Evolutionary conservation across 2,113 vertebrate species (phyloP).

Genomic region (Lepus americanus): DNA sequence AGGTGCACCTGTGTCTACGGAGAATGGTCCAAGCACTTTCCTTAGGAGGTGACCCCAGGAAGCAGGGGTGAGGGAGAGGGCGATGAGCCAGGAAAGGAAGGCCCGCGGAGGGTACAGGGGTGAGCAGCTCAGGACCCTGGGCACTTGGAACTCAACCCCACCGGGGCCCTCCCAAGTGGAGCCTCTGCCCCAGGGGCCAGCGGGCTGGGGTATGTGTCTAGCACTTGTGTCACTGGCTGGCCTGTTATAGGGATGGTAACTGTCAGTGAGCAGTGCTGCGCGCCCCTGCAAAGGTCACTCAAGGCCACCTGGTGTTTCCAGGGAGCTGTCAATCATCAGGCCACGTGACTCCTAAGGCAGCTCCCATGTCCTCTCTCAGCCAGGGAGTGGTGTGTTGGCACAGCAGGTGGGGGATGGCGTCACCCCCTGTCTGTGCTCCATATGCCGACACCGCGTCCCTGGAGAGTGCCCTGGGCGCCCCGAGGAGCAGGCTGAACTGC

Average conservation of each 20-base stretch:
- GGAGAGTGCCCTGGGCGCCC: background rate
- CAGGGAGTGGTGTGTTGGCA: background rate
- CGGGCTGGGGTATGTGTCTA: background rate
- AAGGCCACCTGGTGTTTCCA: background rate
- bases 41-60: background rate
- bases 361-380: background rate
- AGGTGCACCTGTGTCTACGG: background rate
- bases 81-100: background rate
- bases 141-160: background rate
- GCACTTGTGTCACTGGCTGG: fast-evolving
- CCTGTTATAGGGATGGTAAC: background rate
- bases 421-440: background rate
- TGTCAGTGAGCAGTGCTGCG: background rate
- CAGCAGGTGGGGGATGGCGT: background rate
- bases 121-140: fast-evolving
- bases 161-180: background rate
- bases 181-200: fast-evolving
- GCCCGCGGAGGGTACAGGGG: background rate
- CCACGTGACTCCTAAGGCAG: background rate
- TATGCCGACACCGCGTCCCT: background rate
- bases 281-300: background rate
- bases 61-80: background rate
- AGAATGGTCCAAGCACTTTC: background rate
- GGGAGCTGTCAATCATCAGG: background rate
- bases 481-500: background rate